Evolutionary conservation across 2,888 invertebrate species (phyloP), one percentile per base, ranked within the genome.

Genomic region (Onchidella celtica): DNA sequence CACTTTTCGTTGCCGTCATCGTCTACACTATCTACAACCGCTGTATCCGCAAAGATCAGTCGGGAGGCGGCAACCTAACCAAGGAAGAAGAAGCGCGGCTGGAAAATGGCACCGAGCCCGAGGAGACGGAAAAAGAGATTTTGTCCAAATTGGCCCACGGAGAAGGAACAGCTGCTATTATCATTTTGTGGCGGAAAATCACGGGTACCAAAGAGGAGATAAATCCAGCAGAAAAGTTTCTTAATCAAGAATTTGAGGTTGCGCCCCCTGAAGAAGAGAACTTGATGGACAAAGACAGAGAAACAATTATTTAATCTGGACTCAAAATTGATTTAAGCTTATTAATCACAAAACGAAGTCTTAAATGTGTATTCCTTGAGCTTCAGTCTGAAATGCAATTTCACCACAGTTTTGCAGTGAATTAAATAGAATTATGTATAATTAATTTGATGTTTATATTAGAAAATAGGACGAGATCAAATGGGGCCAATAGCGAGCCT

Each of bases 1-100:
- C 98, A 0, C 94, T 98, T 89, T 94, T 95, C 21, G 91, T 94
- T 59, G 80, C 88, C 0, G 88, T 87, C 2, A 78, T 89, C 21
- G 36, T 86, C 9, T 90, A 90, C 66, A 66, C 86, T 11, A 82
- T 87, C 17, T 89, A 90, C 73, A 86, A 87, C 38, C 80, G 84
- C 40, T 86, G 84, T 59, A 85, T 81, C 17, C 69, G 32, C n/a
- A 69, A 69, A 66, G 57, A 61, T 36, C 34, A 72, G 34, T 24
- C 21, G 11, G 36, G 6, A 17, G 57, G 21, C 11, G 68, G n/a
- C n/a, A n/a, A n/a, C n/a, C n/a, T n/a, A n/a, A n/a, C n/a, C n/a
- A n/a, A n/a, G n/a, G n/a, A 57, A 17, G 55, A 63, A 24, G 66
- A n/a, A 14, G 63, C 17, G 38, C 63, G 65, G 11, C 27, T 29